Evolutionary conservation across 2,797 vertebrate species (phyloP), one percentile per base, ranked within the genome.

Genomic region (Scolopax rusticola): DNA sequence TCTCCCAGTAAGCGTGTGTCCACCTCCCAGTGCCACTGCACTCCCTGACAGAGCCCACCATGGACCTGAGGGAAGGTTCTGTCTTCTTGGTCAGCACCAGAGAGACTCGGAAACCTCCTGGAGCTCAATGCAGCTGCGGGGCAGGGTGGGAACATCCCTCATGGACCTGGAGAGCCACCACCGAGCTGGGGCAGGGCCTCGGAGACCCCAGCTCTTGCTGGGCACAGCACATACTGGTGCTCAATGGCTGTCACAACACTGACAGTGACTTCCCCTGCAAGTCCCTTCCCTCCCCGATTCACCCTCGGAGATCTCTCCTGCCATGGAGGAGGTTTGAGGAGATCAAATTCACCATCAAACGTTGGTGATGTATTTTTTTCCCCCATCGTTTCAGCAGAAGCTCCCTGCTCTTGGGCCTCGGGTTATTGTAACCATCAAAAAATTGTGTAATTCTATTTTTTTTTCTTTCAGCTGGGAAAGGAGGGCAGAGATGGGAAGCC

Each of bases 81-180:
- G 0, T 5, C 23, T 45, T 28, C 74, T 25, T 11, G 6, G 11
- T 75, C 36, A 61, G 36, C 53, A 40, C 43, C 7, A 48, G 40
- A 63, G 45, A 0, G 0, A 8, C 12, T 2, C 0, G 1, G 83
- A 9, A 41, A 45, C 74, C n/a, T 20, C 4, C 2, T 0, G 1
- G 81, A 79, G 48, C 68, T 59, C 43, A 1, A 2, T 5, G 36
- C 21, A 48, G 76, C 53, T 7, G 19, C 0, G 2, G 1, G 28
- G 47, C 15, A 28, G 33, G 83, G 25, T 9, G 6, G 1, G 18
- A 36, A 24, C 0, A 0, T 20, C 53, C 30, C 20, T 13, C 8
- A 1, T 1, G 15, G 51, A 0, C 25, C 38, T 3, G 11, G 40
- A 14, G 78, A 36, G 20, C 15, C 30, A 11, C 50, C 61, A 8